Percentiles rank a stretch among this genome's conserved stretches.
Conservation (phyloP, 2,888 invertebrate species). For the Carterocephalus palaemon region DNA sequence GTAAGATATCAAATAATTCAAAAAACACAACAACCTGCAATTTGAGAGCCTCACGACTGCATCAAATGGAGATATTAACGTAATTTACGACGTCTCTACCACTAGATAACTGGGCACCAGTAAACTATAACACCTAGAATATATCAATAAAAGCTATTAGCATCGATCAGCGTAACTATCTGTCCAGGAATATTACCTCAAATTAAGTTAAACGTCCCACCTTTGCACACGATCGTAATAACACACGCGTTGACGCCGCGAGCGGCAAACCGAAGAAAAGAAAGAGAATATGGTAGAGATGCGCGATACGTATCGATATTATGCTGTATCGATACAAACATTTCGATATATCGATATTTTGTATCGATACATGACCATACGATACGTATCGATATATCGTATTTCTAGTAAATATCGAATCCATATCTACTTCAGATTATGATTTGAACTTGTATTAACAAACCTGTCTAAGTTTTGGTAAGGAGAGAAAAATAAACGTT, state of each 20-base stretch:
- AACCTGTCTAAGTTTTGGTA: too few species aligned
- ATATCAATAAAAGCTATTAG: slow-evolving; percentile 76
- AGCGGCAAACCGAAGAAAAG: slow-evolving; percentile 32
- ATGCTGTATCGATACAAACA: too few species aligned
- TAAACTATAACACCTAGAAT: slow-evolving; percentile 63
- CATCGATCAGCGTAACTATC: slow-evolving; percentile 71
- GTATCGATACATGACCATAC: too few species aligned
- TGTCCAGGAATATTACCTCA: slow-evolving; percentile 58
- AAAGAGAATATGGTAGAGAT: slow-evolving; percentile 34
- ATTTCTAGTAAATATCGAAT: too few species aligned
- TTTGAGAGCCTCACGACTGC: slow-evolving; percentile 58
- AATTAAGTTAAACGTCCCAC: slow-evolving; percentile 65
- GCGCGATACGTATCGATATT: too few species aligned
- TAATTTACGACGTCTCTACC: slow-evolving; percentile 59
- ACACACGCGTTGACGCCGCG: slow-evolving; percentile 41
- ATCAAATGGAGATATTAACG: slow-evolving; percentile 62
- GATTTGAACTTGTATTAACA: too few species aligned
- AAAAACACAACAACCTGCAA: slow-evolving; percentile 55
- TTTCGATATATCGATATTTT: too few species aligned
- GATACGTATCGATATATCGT: too few species aligned
- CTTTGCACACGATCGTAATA: slow-evolving; percentile 50
- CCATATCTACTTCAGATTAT: too few species aligned
- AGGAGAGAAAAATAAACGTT: too few species aligned
- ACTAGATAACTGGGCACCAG: slow-evolving; percentile 40
- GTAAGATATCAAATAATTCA: slow-evolving; percentile 65